Evolutionary conservation across 2,888 invertebrate genomes (phyloP), one percentile per base, ranked within the genome.

Genomic region (Pseudococcus jackbeardsleyi): DNA sequence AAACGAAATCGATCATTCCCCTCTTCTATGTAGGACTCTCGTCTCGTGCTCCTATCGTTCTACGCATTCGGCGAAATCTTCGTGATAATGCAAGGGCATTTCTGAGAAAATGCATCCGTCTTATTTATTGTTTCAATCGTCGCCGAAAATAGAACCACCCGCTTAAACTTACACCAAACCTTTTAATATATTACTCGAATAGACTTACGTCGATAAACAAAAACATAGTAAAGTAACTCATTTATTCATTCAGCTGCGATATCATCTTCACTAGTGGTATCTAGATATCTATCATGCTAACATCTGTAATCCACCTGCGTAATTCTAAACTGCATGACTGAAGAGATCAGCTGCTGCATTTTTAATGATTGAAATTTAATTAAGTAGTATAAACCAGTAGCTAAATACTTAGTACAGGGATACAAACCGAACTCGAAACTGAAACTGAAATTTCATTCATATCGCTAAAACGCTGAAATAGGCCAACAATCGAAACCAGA

Each of bases 271-370:
- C 26, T 72, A 68, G 22, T 22, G 64, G 42, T 42, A 42, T 42
- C 9, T 42, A 9, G 68, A 54, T 54, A 64, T 22, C 64, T 54
- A 64, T 22, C 64, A 64, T 22, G 64, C 64, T 72, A 72, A 33
- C 72, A 72, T 72, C 26, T 72, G 72, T 72, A 72, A 72, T 72
- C 64, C 72, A 72, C 72, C 72, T 72, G 72, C 72, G 72, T 72
- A 72, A 72, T 72, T 72, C 33, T 15, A 17, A 33, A 33, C 72
- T 17, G 72, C 72, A 33, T 72, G 33, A 33, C 72, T 72, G 5
- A 54, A n/a, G 68, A 15, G 17, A 72, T 72, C 72, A 72, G 26
- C 72, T 72, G 72, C 33, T 72, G 33, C 15, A 33, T 33, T 72
- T 59, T 64, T 64, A 64, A 64, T 72, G 72, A 72, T 72, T 33